Conservation (phyloP, 2,113 vertebrate genomes). For the Triplophysa rosa region DNA sequence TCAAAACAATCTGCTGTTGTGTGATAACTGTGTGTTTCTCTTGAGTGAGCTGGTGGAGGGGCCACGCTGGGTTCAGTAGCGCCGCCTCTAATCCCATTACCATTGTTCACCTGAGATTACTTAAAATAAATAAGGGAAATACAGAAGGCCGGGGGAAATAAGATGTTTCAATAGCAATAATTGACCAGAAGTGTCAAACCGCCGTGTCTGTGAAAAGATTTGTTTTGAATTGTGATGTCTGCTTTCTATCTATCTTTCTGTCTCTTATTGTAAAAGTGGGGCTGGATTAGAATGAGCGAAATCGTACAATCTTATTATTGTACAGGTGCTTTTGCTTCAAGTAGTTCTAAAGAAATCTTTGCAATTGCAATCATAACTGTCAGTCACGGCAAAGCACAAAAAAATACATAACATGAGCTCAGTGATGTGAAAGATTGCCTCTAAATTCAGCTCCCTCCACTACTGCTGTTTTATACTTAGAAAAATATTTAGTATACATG, state of each 20-base stretch:
- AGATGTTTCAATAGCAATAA: slow-evolving; percentile 40
- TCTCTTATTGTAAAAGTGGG: too few species aligned
- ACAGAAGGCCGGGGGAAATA: slow-evolving; percentile 37
- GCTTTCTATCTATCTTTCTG: too few species aligned
- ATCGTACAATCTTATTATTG: too few species aligned
- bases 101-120: slow-evolving; percentile 58
- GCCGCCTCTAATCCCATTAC: slow-evolving; percentile 55
- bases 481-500: too few species aligned
- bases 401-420: neutral
- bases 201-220: neutral
- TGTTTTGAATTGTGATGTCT: neutral
- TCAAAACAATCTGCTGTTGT: slow-evolving; percentile 61
- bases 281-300: too few species aligned
- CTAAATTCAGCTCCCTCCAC: neutral
- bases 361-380: too few species aligned
- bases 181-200: slow-evolving; percentile 34
- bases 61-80: slow-evolving; percentile 44
- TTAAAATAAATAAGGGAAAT: slow-evolving; percentile 35
- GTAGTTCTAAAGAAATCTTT: too few species aligned
- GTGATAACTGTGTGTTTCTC: slow-evolving; percentile 58
- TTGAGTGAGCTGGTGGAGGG: slow-evolving; percentile 46
- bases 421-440: neutral
- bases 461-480: too few species aligned
- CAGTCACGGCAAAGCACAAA: neutral
- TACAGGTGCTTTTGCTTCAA: too few species aligned